phyloP scores from a whole-genome alignment of 2,888 invertebrate genomes.

The Orgyia antiqua region DNA sequence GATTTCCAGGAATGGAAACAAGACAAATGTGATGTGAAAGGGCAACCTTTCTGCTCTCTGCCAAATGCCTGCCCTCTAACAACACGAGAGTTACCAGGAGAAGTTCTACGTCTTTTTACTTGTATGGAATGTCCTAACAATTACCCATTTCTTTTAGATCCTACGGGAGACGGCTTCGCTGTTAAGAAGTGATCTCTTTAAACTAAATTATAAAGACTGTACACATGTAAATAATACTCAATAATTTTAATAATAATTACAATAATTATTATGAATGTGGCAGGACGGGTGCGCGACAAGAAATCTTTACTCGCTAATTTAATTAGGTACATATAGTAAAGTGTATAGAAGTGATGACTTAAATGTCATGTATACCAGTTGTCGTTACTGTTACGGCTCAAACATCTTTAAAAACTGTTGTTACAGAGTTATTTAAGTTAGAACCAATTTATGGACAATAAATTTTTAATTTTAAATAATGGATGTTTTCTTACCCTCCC shows the following conservation, averaged over 20 bases:
- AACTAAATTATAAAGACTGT: slow-evolving; percentile 73
- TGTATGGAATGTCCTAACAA: slow-evolving; percentile 98
- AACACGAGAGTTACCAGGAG: slow-evolving; percentile 93
- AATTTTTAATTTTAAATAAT: slow-evolving; percentile 25
- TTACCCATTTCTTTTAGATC: slow-evolving; percentile 96
- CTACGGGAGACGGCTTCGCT: slow-evolving; percentile 95
- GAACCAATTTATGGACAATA: slow-evolving; percentile 28
- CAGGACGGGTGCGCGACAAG: slow-evolving; percentile 31
- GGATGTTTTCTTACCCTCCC: no score
- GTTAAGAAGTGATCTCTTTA: slow-evolving; percentile 84
- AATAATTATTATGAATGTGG: slow-evolving; percentile 42
- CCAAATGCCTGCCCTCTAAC: slow-evolving; percentile 94
- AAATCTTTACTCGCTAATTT: slow-evolving; percentile 16
- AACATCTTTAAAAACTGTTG: slow-evolving; percentile 13
- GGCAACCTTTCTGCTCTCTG: slow-evolving; percentile 93
- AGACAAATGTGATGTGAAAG: slow-evolving; percentile 95
- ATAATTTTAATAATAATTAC: slow-evolving; percentile 63
- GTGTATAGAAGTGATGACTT: slow-evolving; percentile 19
- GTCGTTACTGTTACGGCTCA: slow-evolving; percentile 19
- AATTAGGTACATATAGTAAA: slow-evolving; percentile 17
- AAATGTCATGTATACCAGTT: slow-evolving; percentile 12
- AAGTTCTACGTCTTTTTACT: slow-evolving; percentile 93
- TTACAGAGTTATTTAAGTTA: slow-evolving; percentile 21
- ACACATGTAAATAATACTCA: slow-evolving; percentile 78
- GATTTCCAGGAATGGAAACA: slow-evolving; percentile 96